Evolutionary conservation across 2,888 invertebrate genomes (phyloP).

Genomic region (Rhingia campestris): DNA sequence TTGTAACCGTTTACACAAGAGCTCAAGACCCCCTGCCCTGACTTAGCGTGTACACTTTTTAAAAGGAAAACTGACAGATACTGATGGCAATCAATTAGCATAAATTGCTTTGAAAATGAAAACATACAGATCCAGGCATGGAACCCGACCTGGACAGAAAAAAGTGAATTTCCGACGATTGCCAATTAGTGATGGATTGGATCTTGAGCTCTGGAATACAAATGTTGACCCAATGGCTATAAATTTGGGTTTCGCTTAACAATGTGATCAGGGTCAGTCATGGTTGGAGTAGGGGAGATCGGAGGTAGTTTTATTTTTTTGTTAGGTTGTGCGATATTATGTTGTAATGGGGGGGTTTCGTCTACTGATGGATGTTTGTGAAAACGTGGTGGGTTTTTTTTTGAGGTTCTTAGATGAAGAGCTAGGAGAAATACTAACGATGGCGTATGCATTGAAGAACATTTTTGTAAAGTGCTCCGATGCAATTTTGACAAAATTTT

Average conservation of each 20-base stretch:
- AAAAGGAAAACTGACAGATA: conserved; percentile 45
- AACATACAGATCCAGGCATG: conserved; percentile 32
- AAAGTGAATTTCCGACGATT: conserved; percentile 38
- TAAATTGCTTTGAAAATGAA: conserved; percentile 58
- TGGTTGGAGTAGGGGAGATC: no score
- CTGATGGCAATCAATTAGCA: conserved; percentile 68
- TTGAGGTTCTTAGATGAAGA: no score
- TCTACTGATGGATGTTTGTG: no score
- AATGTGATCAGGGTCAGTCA: conserved; percentile 1
- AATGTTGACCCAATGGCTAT: conserved; percentile 42
- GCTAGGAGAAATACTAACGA: no score
- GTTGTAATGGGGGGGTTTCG: no score
- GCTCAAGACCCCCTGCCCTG: conserved; percentile 45
- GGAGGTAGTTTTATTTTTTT: no score
- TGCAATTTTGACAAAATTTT: no score
- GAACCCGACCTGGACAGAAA: neutral
- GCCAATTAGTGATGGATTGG: conserved; percentile 60
- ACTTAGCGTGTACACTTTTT: conserved; percentile 29
- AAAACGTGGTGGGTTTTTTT: no score
- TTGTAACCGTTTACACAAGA: conserved; percentile 17
- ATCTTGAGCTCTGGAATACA: conserved; percentile 27
- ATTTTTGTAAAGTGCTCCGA: no score
- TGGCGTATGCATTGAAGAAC: no score
- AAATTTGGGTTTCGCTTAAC: conserved; percentile 17
- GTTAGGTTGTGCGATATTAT: no score